Percentiles rank a stretch among this genome's conserved stretches.
These are phyloP conservation scores for Alcedo atthis DNA, from an alignment of 2,797 vertebrate genomes.

Conservation along the genomic window DNA sequence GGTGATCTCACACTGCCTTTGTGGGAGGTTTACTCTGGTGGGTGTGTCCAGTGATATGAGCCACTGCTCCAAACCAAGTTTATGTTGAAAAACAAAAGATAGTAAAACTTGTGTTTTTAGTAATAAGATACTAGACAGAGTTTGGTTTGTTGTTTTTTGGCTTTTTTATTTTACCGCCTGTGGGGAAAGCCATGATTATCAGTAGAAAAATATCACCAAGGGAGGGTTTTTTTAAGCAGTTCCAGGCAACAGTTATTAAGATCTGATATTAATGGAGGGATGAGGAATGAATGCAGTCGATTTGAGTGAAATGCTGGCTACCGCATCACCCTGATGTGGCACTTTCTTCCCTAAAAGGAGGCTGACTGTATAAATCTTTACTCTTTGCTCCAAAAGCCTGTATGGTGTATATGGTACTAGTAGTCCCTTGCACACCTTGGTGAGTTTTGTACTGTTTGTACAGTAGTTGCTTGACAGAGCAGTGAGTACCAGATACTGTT, in stretches of 20 bases:
- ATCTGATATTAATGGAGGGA: neutral
- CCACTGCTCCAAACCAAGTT: neutral
- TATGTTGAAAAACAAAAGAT: neutral
- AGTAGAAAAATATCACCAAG: neutral
- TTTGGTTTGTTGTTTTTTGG: too few relatives aligned
- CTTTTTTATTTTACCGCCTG: neutral
- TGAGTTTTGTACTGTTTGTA: neutral
- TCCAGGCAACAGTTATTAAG: neutral
- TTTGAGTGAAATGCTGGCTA: neutral
- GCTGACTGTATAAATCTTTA: neutral
- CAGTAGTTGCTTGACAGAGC: neutral
- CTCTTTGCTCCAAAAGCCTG: neutral
- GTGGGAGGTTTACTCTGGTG: neutral
- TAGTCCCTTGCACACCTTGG: neutral
- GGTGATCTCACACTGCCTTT: neutral
- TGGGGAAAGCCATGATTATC: neutral
- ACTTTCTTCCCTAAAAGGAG: neutral
- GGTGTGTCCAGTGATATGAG: neutral
- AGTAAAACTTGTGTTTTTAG: neutral
- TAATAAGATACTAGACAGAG: neutral
- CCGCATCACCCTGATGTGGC: neutral
- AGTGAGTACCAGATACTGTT: neutral
- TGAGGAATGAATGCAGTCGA: neutral
- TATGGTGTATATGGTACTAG: neutral
- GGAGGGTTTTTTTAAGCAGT: neutral